Conservation (phyloP, 1,140 invertebrate species). For the Drosophila chauvacae region DNA sequence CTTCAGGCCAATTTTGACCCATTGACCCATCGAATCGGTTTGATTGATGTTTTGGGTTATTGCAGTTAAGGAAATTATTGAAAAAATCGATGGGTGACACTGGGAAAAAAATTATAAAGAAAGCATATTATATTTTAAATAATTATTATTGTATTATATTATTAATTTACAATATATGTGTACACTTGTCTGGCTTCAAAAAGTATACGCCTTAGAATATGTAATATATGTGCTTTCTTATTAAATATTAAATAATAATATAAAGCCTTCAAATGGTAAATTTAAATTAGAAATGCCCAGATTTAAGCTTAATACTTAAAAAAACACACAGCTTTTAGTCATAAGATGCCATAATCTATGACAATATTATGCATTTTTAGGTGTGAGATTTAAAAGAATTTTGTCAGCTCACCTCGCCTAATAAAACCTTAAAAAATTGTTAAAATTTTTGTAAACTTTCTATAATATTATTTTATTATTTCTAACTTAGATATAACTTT, state of each 20-base stretch:
- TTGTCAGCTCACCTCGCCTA: not conserved
- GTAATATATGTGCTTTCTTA: too few relatives aligned
- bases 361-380: not conserved
- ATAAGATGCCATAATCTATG: not conserved
- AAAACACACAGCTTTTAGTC: too few relatives aligned
- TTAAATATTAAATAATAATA: not conserved
- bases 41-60: conserved; percentile 54
- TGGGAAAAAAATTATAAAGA: not conserved
- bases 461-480: not conserved
- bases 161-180: not conserved
- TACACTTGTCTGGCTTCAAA: too few relatives aligned
- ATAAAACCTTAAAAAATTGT: not conserved
- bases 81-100: conserved; percentile 13
- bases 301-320: not conserved
- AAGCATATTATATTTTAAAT: not conserved
- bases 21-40: conserved; percentile 47
- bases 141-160: not conserved
- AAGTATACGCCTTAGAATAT: not conserved
- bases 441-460: not conserved
- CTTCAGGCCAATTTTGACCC: conserved; percentile 44
- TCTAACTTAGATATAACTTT: not conserved
- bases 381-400: not conserved
- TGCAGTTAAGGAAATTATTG: conserved; percentile 2
- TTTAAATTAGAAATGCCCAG: not conserved
- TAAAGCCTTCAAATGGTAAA: not conserved